A percentile compares a stretch with the other conserved stretches of the same genome.
phyloP scores from a whole-genome alignment of 2,797 vertebrate genomes.

The Coregonus sp. region DNA sequence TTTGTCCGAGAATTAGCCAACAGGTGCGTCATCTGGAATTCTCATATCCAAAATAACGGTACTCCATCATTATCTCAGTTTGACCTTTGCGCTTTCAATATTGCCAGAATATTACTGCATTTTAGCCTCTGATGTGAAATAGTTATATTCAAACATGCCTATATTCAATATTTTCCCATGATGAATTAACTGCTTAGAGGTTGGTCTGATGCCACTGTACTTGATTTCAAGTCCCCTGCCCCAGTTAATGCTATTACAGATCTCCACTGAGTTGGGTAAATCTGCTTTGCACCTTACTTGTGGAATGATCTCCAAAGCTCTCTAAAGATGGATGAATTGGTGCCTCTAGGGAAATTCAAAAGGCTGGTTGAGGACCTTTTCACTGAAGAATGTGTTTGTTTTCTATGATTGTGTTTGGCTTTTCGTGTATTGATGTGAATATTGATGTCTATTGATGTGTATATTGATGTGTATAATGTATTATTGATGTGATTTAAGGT shows the following conservation, averaged over 20 bases:
- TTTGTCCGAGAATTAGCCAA: constrained; percentile 53
- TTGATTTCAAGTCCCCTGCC: neutral
- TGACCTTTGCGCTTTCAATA: neutral
- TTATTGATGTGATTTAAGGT: no score
- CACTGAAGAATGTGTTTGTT: no score
- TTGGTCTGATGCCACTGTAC: neutral
- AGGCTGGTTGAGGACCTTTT: no score
- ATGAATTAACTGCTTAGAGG: neutral
- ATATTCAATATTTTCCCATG: constrained; percentile 62
- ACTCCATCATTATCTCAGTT: constrained; percentile 43
- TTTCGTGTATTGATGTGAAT: no score
- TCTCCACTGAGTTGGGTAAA: no score
- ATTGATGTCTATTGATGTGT: no score
- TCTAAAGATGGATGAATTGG: no score
- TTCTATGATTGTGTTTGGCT: no score
- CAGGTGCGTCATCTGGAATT: constrained; percentile 41
- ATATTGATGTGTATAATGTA: no score
- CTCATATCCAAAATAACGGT: constrained; percentile 57
- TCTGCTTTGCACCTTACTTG: no score
- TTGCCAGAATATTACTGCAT: neutral
- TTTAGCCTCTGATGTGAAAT: neutral
- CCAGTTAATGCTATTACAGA: neutral
- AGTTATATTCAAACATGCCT: constrained; percentile 55
- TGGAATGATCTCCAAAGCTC: no score
- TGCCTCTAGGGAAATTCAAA: no score